These are phyloP conservation scores for Drosophila kepulauana DNA, from an alignment of 1,140 invertebrate genomes.

Conservation along the genomic window DNA sequence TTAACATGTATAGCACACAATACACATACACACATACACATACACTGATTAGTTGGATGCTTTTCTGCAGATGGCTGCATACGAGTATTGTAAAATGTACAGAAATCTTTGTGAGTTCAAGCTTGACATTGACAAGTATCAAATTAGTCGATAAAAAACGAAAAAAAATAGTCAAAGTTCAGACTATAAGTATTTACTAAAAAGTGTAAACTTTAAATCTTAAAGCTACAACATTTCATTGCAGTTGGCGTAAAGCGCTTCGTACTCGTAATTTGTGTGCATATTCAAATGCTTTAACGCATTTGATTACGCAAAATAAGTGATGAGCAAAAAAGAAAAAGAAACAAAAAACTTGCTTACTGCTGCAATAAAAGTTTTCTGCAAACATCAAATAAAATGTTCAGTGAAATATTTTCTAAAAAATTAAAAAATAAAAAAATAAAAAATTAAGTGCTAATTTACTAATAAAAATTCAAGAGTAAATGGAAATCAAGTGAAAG, in stretches of 20 bases:
- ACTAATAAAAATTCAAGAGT: constrained; percentile 76
- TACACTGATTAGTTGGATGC: background rate
- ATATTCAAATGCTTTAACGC: constrained; percentile 53
- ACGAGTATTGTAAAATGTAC: background rate
- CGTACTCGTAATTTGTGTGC: constrained; percentile 34
- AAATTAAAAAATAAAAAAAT: no score
- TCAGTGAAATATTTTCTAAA: constrained; percentile 18
- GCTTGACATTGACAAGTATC: constrained; percentile 21
- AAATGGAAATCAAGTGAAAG: constrained; percentile 60
- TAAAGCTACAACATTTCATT: constrained; percentile 11
- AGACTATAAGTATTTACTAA: no score
- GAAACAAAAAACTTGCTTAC: constrained; percentile 27
- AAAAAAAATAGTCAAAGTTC: background rate
- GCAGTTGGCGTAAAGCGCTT: constrained; percentile 15
- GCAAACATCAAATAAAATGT: constrained; percentile 54
- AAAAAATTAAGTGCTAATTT: constrained; percentile 77
- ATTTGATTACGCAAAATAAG: constrained; percentile 34
- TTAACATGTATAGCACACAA: background rate
- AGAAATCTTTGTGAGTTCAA: background rate
- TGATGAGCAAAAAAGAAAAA: constrained; percentile 31
- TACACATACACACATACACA: background rate
- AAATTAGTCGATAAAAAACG: constrained; percentile 22
- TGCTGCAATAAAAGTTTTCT: constrained; percentile 27
- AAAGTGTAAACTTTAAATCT: background rate
- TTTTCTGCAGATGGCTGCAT: background rate